Conservation (phyloP, 92 coral and sea anemone genomes). For the Porites lobata region DNA sequence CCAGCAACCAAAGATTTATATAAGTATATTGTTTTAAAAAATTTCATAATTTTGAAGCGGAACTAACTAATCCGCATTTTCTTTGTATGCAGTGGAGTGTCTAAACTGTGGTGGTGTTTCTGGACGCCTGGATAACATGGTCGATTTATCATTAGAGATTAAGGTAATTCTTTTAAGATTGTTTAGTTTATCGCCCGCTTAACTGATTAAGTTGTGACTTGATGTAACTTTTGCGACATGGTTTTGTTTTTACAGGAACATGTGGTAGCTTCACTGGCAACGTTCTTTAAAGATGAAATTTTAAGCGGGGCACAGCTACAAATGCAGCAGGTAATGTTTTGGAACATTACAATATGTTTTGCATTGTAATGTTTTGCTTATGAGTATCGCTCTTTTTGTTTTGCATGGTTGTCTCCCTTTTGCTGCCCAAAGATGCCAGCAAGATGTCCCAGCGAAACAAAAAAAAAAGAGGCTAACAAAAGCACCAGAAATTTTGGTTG, state of each 20-base stretch:
- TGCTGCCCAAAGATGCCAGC: neutral
- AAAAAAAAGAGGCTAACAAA: neutral
- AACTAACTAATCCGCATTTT: neutral
- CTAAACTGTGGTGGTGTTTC: neutral
- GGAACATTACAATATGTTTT: neutral
- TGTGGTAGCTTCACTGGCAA: neutral
- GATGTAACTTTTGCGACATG: neutral
- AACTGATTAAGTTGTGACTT: neutral
- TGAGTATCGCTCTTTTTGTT: neutral
- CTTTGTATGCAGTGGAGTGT: conserved; percentile 7
- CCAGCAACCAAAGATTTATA: too few relatives aligned
- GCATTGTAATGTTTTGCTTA: neutral
- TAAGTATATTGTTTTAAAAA: too few relatives aligned
- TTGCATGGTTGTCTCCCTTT: neutral
- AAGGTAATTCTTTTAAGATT: neutral
- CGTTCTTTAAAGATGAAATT: neutral
- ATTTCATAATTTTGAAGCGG: neutral
- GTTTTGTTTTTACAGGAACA: neutral
- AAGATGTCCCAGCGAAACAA: neutral
- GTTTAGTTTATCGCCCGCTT: neutral
- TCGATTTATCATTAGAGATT: neutral
- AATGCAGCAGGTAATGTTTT: neutral
- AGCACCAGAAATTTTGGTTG: neutral
- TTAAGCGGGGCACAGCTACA: neutral
- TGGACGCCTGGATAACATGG: neutral